phyloP scores from a whole-genome alignment of 2,888 invertebrate species.

The Erebia ligea region DNA sequence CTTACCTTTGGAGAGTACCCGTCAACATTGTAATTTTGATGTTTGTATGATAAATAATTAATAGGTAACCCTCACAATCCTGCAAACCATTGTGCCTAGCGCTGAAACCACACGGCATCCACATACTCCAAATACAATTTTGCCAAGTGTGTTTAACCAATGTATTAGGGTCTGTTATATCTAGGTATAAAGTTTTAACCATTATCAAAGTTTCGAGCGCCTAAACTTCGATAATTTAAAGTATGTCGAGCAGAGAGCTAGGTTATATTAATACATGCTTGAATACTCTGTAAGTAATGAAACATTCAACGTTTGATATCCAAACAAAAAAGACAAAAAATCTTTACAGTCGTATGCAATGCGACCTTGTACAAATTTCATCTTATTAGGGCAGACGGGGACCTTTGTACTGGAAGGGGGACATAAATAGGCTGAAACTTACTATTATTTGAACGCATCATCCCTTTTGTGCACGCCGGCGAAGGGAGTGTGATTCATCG shows the following conservation, averaged over 20 bases:
- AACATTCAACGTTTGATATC: background rate
- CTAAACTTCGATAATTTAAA: no score
- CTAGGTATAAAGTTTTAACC: no score
- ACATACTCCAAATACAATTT: no score
- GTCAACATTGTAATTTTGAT: no score
- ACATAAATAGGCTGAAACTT: conserved; percentile 37
- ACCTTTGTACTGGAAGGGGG: conserved; percentile 36
- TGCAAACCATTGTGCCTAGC: no score
- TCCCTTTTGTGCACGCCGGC: conserved; percentile 22
- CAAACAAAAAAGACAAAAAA: conserved; percentile 7
- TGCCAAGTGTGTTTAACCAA: no score
- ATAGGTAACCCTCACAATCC: no score
- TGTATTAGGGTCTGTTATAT: no score
- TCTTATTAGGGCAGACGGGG: conserved; percentile 35
- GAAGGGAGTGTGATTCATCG: conserved; percentile 36
- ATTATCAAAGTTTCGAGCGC: no score
- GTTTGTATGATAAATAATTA: no score
- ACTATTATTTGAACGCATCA: conserved; percentile 32
- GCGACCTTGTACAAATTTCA: conserved; percentile 30
- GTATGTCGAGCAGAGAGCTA: background rate
- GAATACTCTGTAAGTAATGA: background rate
- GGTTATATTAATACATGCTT: background rate
- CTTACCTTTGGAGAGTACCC: no score
- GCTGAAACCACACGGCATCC: no score
- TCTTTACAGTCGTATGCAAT: conserved; percentile 5